These are phyloP conservation scores for Trogon surrucura DNA, from an alignment of 2,113 vertebrate species.

Conservation along the genomic window DNA sequence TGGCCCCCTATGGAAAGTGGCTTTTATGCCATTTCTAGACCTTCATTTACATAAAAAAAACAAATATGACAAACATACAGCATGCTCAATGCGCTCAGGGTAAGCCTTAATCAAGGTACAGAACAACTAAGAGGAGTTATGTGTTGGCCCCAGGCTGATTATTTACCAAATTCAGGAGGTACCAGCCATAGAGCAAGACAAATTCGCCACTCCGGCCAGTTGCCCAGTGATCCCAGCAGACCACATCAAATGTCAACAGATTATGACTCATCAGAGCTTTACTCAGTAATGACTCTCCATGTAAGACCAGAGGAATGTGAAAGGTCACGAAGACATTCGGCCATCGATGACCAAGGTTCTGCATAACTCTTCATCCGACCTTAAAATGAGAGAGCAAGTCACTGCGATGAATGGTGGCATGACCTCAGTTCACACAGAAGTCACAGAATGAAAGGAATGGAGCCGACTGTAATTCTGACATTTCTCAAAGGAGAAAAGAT, in stretches of 20 bases:
- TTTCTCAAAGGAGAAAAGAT: not conserved
- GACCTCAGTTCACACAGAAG: not conserved
- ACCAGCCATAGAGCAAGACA: not conserved
- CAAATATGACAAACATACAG: not conserved
- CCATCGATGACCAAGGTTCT: not conserved
- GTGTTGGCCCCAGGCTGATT: not conserved
- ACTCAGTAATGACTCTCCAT: not conserved
- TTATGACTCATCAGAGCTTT: not conserved
- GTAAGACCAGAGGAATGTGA: not conserved
- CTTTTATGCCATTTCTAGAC: not conserved
- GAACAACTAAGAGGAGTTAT: conserved; percentile 17
- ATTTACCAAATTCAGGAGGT: not conserved
- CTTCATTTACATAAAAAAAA: not conserved
- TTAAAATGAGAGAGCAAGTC: not conserved
- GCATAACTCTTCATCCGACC: not conserved
- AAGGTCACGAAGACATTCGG: not conserved
- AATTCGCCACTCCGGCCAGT: not conserved
- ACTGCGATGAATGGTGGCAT: not conserved
- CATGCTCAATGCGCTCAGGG: not conserved
- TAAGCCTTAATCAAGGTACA: not conserved
- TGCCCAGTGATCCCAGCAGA: not conserved
- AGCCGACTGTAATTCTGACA: not conserved
- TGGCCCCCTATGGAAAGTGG: not conserved
- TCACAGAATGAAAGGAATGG: not conserved
- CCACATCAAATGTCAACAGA: not conserved